Evolutionary conservation across 2,797 vertebrate genomes (phyloP).

Genomic region (Gymnocypris eckloni): DNA sequence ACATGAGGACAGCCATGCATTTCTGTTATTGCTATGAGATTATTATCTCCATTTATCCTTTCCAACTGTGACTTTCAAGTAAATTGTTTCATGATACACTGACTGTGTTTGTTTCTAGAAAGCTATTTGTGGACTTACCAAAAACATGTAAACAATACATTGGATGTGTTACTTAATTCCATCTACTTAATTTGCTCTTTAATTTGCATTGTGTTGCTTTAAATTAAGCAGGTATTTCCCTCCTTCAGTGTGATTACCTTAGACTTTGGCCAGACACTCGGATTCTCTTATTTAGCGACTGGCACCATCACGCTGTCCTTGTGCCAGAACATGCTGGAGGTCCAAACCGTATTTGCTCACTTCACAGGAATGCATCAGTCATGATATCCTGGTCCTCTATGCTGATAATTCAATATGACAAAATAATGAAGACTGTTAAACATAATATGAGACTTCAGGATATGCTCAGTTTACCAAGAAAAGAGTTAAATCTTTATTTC

Average conservation of each 20-base stretch:
- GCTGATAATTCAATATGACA: conserved; percentile 80
- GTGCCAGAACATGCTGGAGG: conserved; percentile 77
- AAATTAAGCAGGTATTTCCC: conserved; percentile 66
- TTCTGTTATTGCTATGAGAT: conserved; percentile 63
- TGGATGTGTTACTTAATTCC: neutral
- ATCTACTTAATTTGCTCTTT: conserved; percentile 19
- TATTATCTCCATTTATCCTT: conserved; percentile 64
- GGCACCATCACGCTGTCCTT: conserved; percentile 67
- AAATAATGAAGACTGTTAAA: conserved; percentile 75
- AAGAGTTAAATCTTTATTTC: no score
- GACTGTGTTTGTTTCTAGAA: conserved; percentile 9
- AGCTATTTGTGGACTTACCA: neutral
- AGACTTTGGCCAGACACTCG: conserved; percentile 78
- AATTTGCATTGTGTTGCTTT: conserved; percentile 34
- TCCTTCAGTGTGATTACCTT: conserved; percentile 71
- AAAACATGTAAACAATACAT: neutral
- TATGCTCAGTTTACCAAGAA: neutral
- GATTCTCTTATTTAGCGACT: conserved; percentile 71
- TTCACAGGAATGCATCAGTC: conserved; percentile 76
- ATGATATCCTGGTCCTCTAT: conserved; percentile 73
- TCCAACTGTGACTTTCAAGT: conserved; percentile 47
- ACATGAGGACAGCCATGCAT: conserved; percentile 69
- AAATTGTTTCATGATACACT: conserved; percentile 28
- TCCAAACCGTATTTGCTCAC: conserved; percentile 68
- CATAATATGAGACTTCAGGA: conserved; percentile 51